Conservation (phyloP, 2,797 vertebrate species). For the Emydoidea blandingii region DNA sequence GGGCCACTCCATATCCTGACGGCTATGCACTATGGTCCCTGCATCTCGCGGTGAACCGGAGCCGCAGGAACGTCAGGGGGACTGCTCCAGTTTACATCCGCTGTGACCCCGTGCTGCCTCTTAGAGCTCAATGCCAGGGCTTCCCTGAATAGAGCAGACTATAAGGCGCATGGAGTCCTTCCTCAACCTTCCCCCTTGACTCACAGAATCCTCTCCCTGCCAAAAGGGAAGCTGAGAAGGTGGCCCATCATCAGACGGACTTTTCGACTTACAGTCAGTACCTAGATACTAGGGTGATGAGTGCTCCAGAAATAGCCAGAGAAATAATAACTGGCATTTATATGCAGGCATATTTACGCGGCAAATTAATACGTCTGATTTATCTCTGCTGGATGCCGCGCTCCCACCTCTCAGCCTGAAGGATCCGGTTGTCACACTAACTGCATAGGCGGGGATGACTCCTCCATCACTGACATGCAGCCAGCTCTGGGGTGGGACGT, state of each 20-base stretch:
- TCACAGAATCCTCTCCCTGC: neutral
- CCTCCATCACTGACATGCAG: neutral
- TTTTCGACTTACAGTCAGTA: neutral
- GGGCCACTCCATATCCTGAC: neutral
- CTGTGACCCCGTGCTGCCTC: no score
- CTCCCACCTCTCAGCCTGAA: neutral
- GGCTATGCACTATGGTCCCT: neutral
- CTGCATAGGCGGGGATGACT: neutral
- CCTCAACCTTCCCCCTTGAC: neutral
- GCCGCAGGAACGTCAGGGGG: no score
- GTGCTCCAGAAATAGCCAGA: neutral
- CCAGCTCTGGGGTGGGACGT: neutral
- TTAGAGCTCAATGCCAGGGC: neutral
- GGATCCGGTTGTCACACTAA: neutral
- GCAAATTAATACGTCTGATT: no score
- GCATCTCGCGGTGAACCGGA: neutral
- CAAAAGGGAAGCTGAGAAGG: neutral
- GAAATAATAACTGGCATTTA: neutral
- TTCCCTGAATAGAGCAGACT: no score
- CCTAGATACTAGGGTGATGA: neutral
- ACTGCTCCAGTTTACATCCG: no score
- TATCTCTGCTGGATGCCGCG: no score
- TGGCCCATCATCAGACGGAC: neutral
- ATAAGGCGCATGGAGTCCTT: rapidly evolving
- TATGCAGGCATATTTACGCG: neutral